Evolutionary conservation across 2,113 vertebrate genomes (phyloP), one percentile per base, ranked within the genome.

Genomic region (Conger conger): DNA sequence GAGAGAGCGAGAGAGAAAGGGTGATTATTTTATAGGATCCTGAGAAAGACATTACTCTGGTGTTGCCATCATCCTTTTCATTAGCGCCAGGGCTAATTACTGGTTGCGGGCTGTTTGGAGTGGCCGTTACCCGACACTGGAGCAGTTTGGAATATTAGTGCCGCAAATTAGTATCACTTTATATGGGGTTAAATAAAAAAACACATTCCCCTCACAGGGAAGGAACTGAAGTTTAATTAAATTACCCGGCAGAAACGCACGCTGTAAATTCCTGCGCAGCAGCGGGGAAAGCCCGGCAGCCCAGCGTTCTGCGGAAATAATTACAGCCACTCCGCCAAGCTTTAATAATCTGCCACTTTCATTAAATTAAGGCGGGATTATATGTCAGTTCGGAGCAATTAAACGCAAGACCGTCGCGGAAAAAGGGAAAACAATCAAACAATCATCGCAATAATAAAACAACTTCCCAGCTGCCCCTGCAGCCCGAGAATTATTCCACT

Each of bases 291-390:
- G 93, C 93, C 93, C 93, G 89, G 11, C 91, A 94, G 94, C 91
- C 88, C 92, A 92, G 92, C 93, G n/a, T n/a, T 93, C 91, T 93
- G 89, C 68, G 90, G 86, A 91, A 91, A 89, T 88, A 89, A 90
- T 91, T 81, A 94, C 91, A 92, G 87, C 84, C 88, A 91, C 84
- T 90, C 91, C 35, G 76, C 88, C 83, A 90, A 92, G 94, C 94
- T 94, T 95, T 94, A 95, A 95, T 95, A 94, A 95, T 95, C 93
- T 91, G 89, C 90, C 88, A 88, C 93, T 95, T 94, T 94, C 93
- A 94, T 95, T 94, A 94, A 94, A 94, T 94, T 93, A 88, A 92
- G 93, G 91, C 87, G 86, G 89, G 90, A 91, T 95, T 94, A 94
- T 94, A 91, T 94, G 93, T 95, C 94, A 94, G 93, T 93, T 94